Evolutionary conservation across 2,113 vertebrate species (phyloP).

Genomic region (Isurus oxyrinchus): DNA sequence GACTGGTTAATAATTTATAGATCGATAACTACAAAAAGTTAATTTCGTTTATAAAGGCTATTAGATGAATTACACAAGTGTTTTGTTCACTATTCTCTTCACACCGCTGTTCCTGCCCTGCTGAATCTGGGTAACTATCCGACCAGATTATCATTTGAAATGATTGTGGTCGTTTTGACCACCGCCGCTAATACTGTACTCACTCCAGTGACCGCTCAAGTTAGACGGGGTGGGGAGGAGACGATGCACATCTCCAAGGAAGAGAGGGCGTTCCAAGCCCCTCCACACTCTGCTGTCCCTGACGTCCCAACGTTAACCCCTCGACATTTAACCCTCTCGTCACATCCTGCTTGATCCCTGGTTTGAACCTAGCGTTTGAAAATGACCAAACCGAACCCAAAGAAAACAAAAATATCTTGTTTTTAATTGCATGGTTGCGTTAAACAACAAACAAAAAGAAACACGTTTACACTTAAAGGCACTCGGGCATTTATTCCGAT

Average conservation of each 20-base stretch:
- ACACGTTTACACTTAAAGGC: neutral
- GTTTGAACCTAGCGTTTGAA: neutral
- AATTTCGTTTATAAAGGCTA: neutral
- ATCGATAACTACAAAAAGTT: neutral
- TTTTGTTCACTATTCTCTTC: neutral
- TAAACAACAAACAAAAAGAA: neutral
- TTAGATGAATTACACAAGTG: neutral
- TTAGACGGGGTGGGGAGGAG: neutral
- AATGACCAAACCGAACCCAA: neutral
- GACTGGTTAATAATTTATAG: neutral
- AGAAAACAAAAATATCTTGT: neutral
- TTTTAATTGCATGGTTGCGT: neutral
- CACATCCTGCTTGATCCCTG: neutral
- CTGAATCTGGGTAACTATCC: neutral
- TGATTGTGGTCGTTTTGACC: neutral
- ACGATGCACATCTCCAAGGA: neutral
- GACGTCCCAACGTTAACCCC: neutral
- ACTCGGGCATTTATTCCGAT: neutral
- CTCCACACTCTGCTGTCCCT: neutral
- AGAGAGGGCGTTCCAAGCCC: neutral
- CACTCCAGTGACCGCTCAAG: too few relatives aligned
- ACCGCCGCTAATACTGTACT: neutral
- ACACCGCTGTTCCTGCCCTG: neutral
- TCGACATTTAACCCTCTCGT: neutral
- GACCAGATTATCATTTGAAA: neutral